phyloP scores from a whole-genome alignment of 2,797 vertebrate species.

The Hypotaenidia okinawae region DNA sequence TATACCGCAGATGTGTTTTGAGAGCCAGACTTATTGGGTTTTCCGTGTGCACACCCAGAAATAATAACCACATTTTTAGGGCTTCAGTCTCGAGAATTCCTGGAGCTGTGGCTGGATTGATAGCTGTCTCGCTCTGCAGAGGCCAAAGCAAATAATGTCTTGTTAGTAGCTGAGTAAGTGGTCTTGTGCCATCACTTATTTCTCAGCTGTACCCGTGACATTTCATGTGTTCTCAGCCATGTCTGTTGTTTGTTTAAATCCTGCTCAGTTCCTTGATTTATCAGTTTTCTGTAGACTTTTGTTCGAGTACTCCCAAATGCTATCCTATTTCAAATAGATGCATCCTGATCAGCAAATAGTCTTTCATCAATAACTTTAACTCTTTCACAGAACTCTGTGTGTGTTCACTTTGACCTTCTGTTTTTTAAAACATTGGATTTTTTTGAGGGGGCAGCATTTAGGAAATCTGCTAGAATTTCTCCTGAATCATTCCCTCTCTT shows the following conservation, averaged over 20 bases:
- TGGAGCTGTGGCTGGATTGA: constrained; percentile 6
- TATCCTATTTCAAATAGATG: constrained; percentile 58
- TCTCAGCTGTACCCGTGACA: constrained; percentile 46
- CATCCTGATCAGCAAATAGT: constrained; percentile 59
- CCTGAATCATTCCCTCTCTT: background rate
- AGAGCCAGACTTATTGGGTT: background rate
- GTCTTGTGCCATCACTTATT: constrained; percentile 59
- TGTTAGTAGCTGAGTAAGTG: constrained; percentile 60
- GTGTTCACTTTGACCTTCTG: background rate
- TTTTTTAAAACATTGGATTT: background rate
- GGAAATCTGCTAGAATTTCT: background rate
- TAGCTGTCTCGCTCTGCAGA: background rate
- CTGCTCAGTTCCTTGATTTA: constrained; percentile 60
- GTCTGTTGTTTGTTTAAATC: constrained; percentile 68
- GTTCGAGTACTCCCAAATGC: constrained; percentile 26
- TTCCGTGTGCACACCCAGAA: background rate
- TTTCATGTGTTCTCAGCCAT: constrained; percentile 56
- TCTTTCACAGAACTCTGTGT: background rate
- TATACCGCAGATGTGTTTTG: background rate
- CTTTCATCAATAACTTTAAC: constrained; percentile 50
- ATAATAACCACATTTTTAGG: background rate
- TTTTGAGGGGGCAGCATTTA: background rate
- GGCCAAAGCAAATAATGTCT: constrained; percentile 45
- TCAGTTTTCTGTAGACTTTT: constrained; percentile 66
- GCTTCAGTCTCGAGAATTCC: background rate